Conservation (phyloP, 2,888 invertebrate genomes). For the Caenorhabditis macrosperma region DNA sequence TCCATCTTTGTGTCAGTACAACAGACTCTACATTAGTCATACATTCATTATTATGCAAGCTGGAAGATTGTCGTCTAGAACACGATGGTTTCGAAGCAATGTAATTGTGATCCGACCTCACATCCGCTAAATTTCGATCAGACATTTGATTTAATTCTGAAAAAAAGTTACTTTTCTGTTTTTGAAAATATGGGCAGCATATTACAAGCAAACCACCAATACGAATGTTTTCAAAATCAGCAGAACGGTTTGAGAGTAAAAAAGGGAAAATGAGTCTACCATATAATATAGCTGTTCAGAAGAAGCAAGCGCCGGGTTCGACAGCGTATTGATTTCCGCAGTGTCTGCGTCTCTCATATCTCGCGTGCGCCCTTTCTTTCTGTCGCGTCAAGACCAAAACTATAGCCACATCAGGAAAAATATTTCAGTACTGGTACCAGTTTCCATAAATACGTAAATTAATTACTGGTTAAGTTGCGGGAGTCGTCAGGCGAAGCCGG, state of each 20-base stretch:
- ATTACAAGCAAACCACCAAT: too few species aligned
- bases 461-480: too few species aligned
- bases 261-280: too few species aligned
- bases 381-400: slow-evolving; percentile 48
- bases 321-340: slow-evolving; percentile 39
- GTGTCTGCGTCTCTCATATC: slow-evolving; percentile 36
- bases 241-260: too few species aligned
- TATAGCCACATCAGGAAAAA: background rate
- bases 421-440: background rate
- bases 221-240: too few species aligned
- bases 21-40: slow-evolving; percentile 77
- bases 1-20: slow-evolving; percentile 79
- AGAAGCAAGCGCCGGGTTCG: background rate
- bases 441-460: too few species aligned
- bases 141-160: slow-evolving; percentile 53
- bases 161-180: background rate
- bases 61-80: slow-evolving; percentile 36
- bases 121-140: slow-evolving; percentile 38
- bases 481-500: too few species aligned
- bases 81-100: slow-evolving; percentile 35
- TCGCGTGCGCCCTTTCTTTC: background rate
- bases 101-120: slow-evolving; percentile 33
- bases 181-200: too few species aligned
- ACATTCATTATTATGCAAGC: slow-evolving; percentile 69
- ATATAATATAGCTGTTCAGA: slow-evolving; percentile 23